Evolutionary conservation across 2,888 invertebrate genomes (phyloP).

Genomic region (Limenitis camilla): DNA sequence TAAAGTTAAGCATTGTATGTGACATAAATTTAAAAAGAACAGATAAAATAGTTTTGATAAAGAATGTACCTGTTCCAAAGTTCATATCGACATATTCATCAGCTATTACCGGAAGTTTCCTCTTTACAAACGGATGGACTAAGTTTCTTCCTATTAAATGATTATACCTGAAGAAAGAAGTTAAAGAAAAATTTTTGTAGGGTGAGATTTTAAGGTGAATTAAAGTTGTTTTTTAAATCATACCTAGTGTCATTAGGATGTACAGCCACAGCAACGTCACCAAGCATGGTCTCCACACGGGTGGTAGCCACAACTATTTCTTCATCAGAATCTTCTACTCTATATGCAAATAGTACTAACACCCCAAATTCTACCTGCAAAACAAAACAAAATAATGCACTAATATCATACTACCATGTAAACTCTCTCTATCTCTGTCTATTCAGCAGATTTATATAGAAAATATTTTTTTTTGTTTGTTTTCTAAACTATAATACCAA

Average conservation of each 20-base stretch:
- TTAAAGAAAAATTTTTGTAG: not conserved
- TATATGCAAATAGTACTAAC: constrained; percentile 93
- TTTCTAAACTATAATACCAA: no score
- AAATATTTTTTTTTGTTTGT: no score
- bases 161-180: constrained; percentile 75
- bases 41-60: not conserved
- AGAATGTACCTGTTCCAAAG: constrained; percentile 92
- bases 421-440: no score
- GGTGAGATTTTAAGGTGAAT: not conserved
- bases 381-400: not conserved
- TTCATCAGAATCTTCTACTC: constrained; percentile 80
- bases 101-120: constrained; percentile 89
- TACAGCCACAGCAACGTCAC: constrained; percentile 98
- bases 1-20: no score
- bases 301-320: constrained; percentile 97
- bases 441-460: no score
- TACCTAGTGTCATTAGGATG: constrained; percentile 90
- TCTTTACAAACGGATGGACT: constrained; percentile 89
- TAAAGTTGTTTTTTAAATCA: not conserved
- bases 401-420: not conserved
- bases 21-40: not conserved
- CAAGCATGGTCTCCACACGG: constrained; percentile 97
- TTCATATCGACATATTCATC: constrained; percentile 96
- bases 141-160: constrained; percentile 87
- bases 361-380: constrained; percentile 91